Conservation (phyloP, 2,888 invertebrate genomes). For the Pristionchus japonicus region DNA sequence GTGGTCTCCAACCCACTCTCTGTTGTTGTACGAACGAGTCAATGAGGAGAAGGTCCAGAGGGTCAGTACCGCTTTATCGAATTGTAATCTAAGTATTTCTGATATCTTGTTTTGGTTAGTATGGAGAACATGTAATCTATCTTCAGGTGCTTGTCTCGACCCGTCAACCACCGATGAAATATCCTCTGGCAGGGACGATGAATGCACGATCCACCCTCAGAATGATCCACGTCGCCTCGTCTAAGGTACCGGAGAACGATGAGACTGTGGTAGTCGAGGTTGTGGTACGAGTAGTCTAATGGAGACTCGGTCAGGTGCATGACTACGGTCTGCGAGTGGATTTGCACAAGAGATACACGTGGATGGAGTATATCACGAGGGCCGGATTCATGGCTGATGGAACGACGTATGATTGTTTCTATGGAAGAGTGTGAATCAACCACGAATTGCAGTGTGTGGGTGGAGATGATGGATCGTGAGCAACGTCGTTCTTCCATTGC, state of each 20-base stretch:
- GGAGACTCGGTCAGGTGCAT: constrained; percentile 43
- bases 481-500: constrained; percentile 60
- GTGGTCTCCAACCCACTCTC: constrained; percentile 30
- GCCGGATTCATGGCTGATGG: constrained; percentile 96
- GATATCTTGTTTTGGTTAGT: background rate
- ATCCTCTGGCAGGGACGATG: constrained; percentile 35
- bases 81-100: background rate
- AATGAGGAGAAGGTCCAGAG: constrained; percentile 32
- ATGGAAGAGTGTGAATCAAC: background rate
- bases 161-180: constrained; percentile 42
- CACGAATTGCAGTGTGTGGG: constrained; percentile 58
- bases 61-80: background rate
- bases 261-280: too few relatives aligned
- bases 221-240: background rate
- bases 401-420: constrained; percentile 82
- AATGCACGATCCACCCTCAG: constrained; percentile 32
- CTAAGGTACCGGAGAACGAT: too few relatives aligned
- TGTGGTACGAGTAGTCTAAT: background rate
- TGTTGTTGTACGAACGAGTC: constrained; percentile 37
- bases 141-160: constrained; percentile 35
- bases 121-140: too few relatives aligned
- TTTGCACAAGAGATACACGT: constrained; percentile 82
- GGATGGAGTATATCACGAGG: constrained; percentile 94
- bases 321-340: constrained; percentile 55
- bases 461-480: constrained; percentile 59